A percentile compares a stretch with the other conserved stretches of the same genome.
Evolutionary conservation across 2,888 invertebrate genomes (phyloP).

Genomic region (Pammene fasciana): DNA sequence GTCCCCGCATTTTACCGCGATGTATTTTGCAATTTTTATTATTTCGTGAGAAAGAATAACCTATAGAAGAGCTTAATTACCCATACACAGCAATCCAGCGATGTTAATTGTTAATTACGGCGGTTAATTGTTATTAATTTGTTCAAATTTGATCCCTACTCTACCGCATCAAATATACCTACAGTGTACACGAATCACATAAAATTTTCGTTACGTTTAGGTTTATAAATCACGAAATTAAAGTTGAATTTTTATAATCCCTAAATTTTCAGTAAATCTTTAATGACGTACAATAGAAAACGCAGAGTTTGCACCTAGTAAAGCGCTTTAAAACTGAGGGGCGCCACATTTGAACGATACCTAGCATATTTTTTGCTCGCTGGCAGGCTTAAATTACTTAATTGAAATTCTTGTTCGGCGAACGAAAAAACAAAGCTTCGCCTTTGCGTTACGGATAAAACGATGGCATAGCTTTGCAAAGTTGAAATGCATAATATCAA

Average conservation of each 20-base stretch:
- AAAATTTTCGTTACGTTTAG: too few species aligned
- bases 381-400: conserved; percentile 38
- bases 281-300: conserved; percentile 2
- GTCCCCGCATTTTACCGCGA: conserved; percentile 1
- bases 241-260: too few species aligned
- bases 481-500: conserved; percentile 4
- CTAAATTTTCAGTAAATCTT: too few species aligned
- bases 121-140: neutral
- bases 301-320: conserved; percentile 16
- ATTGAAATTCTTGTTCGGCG: conserved; percentile 37
- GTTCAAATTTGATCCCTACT: neutral
- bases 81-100: neutral
- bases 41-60: neutral
- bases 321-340: conserved; percentile 8
- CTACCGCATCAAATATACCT: neutral
- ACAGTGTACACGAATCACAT: too few species aligned
- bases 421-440: conserved; percentile 25
- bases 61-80: neutral
- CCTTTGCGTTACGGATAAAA: conserved; percentile 22
- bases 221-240: too few species aligned
- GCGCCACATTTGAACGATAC: conserved; percentile 32
- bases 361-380: conserved; percentile 29
- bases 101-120: too few species aligned
- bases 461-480: conserved; percentile 8
- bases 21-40: neutral